Conservation (phyloP, 2,113 vertebrate species). For the Apus apus region DNA sequence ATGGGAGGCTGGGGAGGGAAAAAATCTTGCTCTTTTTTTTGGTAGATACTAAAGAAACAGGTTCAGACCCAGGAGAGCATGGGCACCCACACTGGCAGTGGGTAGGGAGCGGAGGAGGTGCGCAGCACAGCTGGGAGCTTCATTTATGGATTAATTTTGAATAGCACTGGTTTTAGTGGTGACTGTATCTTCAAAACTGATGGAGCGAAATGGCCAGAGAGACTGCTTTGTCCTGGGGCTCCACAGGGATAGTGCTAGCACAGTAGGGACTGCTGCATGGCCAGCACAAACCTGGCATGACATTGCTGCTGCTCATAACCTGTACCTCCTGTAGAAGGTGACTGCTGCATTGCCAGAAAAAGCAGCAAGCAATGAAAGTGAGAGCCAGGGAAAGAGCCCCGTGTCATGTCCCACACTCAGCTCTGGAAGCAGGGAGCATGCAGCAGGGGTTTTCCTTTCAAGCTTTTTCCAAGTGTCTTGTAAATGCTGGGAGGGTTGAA, state of each 20-base stretch:
- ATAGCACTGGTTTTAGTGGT: background rate
- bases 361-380: background rate
- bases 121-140: background rate
- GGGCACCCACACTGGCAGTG: rapidly evolving
- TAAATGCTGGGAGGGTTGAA: background rate
- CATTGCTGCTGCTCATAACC: background rate
- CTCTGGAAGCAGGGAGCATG: background rate
- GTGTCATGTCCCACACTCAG: background rate
- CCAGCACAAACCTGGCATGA: background rate
- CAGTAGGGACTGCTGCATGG: rapidly evolving
- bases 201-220: background rate
- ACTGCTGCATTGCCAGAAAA: rapidly evolving
- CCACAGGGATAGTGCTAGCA: rapidly evolving
- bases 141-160: background rate
- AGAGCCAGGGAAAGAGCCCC: background rate
- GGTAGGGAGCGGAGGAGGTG: background rate
- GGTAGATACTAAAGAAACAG: background rate
- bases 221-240: rapidly evolving
- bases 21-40: background rate
- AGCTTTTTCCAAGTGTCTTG: background rate
- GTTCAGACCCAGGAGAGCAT: rapidly evolving
- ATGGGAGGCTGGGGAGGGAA: background rate
- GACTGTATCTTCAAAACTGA: background rate
- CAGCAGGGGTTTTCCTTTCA: constrained; percentile 24
- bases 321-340: background rate